phyloP scores from a whole-genome alignment of 2,888 invertebrate genomes.

The Escarpia spicata region DNA sequence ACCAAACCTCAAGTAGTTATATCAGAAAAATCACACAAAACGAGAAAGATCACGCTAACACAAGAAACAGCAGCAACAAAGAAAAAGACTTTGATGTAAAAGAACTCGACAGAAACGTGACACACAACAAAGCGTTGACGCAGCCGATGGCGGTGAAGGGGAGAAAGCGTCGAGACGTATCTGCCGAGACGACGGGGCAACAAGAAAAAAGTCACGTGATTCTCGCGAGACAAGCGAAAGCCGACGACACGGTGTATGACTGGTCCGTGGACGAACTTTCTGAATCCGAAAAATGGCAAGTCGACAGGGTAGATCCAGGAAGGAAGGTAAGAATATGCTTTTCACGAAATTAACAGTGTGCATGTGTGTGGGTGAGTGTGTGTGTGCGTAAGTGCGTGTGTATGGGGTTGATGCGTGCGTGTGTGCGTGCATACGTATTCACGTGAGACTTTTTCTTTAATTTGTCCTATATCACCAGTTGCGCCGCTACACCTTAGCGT shows the following conservation, averaged over 20 bases:
- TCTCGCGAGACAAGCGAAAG: neutral
- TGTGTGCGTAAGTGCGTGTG: too few relatives aligned
- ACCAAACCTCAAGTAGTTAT: neutral
- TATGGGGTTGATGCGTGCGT: too few relatives aligned
- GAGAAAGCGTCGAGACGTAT: neutral
- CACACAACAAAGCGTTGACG: neutral
- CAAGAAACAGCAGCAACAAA: neutral
- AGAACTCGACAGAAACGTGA: neutral
- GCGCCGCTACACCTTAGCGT: too few relatives aligned
- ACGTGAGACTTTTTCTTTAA: too few relatives aligned
- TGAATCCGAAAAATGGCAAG: neutral
- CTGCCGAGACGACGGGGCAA: neutral
- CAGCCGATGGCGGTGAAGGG: neutral
- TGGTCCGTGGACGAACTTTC: neutral
- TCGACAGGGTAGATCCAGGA: neutral
- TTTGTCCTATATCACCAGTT: too few relatives aligned
- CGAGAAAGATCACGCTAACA: neutral
- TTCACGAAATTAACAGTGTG: neutral
- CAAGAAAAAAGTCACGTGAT: neutral
- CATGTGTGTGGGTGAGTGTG: neutral
- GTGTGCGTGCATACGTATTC: too few relatives aligned
- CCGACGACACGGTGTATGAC: neutral
- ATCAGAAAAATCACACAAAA: neutral
- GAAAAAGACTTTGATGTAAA: neutral
- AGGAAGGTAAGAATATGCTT: neutral